A percentile compares a stretch with the other conserved stretches of the same genome.
phyloP scores from a whole-genome alignment of 2,888 invertebrate genomes.

The Leptogaster cylindrica region DNA sequence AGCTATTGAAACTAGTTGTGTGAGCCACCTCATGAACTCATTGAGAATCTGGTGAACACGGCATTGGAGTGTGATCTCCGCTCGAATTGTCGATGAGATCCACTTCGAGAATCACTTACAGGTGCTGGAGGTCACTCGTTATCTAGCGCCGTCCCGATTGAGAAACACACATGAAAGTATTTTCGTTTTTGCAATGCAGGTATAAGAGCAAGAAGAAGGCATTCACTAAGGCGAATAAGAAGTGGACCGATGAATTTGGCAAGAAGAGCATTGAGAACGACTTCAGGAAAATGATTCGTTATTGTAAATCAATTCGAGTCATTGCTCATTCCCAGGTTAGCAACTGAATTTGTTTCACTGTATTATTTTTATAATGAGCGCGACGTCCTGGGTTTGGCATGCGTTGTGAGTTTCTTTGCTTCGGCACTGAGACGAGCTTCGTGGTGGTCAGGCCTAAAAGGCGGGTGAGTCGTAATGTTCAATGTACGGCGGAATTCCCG shows the following conservation, averaged over 20 bases:
- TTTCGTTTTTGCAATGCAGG: constrained; percentile 67
- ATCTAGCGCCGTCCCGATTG: neutral
- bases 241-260: constrained; percentile 97
- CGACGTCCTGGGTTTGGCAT: constrained; percentile 60
- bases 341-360: constrained; percentile 44
- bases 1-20: constrained; percentile 63
- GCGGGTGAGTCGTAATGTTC: constrained; percentile 56
- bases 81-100: constrained; percentile 70
- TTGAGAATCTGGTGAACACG: constrained; percentile 56
- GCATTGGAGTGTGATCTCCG: constrained; percentile 67
- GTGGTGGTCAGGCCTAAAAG: constrained; percentile 53
- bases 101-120: constrained; percentile 54
- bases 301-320: constrained; percentile 95
- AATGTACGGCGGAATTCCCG: constrained; percentile 55
- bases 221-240: constrained; percentile 96
- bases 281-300: constrained; percentile 96
- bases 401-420: neutral
- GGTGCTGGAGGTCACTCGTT: neutral
- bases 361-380: too few species aligned
- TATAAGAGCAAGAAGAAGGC: constrained; percentile 99
- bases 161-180: constrained; percentile 25
- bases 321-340: constrained; percentile 96
- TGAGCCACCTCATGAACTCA: constrained; percentile 55
- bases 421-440: constrained; percentile 37
- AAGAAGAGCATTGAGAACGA: constrained; percentile 96